Evolutionary conservation across 2,888 invertebrate species (phyloP), one percentile per base, ranked within the genome.

Genomic region (Agriotes lineatus): DNA sequence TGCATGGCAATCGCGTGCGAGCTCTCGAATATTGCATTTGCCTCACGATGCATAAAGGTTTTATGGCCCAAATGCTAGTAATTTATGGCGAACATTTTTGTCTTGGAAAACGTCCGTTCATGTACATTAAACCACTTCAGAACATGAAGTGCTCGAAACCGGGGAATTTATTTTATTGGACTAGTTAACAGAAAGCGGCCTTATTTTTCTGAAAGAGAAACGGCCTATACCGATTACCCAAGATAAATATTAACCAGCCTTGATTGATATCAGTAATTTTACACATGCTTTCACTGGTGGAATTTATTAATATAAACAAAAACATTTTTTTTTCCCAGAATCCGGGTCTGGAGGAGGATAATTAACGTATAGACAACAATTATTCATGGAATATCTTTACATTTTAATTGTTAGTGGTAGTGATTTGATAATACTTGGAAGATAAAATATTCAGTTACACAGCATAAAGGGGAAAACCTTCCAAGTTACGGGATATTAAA

Each of bases 211-310:
- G 1, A 39, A 12, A 12, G 12, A 14, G n/a, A 12, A 45, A 20
- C 7, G 45, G 9, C 9, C 16, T 45, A 10, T 7, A 19, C 3
- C 9, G 19, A 10, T 45, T 9, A 19, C n/a, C 19, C 45, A n/a
- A 2, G 10, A 45, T 12, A 20, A 45, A 45, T 10, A 1, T 9
- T 2, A 16, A 9, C 9, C 45, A n/a, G 22, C 45, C 45, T 45
- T 45, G 19, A n/a, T 45, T 9, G 7, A n/a, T 9, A 45, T 45
- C 19, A 45, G 45, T 20, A 20, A 45, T 45, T 45, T 39, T 39
- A 39, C 12, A 39, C 9, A 45, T 45, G 45, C 45, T 45, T 45
- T 45, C 45, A 45, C 45, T 45, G 7, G n/a, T n/a, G n/a, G n/a
- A n/a, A n/a, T n/a, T n/a, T n/a, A n/a, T n/a, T n/a, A n/a, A n/a